These are phyloP conservation scores for Cheilosia grossa DNA, from an alignment of 2,888 invertebrate species.

Conservation along the genomic window DNA sequence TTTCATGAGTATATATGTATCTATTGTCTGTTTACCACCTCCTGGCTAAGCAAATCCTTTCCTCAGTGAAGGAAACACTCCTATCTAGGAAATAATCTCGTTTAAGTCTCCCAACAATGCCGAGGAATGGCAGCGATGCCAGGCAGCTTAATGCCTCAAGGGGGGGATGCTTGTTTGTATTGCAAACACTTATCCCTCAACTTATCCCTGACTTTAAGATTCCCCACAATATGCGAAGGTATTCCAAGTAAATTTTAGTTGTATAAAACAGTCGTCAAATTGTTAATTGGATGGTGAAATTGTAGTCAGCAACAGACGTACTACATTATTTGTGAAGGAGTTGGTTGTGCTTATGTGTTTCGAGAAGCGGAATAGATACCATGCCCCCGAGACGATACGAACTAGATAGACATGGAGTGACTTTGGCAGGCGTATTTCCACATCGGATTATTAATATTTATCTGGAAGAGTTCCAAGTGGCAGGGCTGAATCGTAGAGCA, in stretches of 20 bases:
- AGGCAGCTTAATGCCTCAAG: slow-evolving; percentile 49
- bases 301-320: slow-evolving; percentile 24
- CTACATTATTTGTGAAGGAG: slow-evolving; percentile 6
- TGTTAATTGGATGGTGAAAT: slow-evolving; percentile 50
- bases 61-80: background rate
- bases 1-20: background rate
- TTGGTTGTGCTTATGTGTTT: background rate
- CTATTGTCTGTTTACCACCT: background rate
- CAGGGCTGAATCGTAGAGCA: background rate
- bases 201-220: slow-evolving; percentile 46
- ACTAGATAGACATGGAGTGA: background rate
- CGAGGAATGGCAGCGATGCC: slow-evolving; percentile 22
- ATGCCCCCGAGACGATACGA: background rate
- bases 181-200: slow-evolving; percentile 59
- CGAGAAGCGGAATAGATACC: background rate
- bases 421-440: background rate
- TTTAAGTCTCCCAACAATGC: slow-evolving; percentile 28
- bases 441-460: slow-evolving; percentile 9
- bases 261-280: slow-evolving; percentile 28
- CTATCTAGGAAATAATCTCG: slow-evolving; percentile 14
- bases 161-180: slow-evolving; percentile 47
- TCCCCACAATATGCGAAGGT: background rate
- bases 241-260: background rate
- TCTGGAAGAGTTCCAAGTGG: slow-evolving; percentile 31
- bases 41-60: slow-evolving; percentile 5